Evolutionary conservation across 2,797 vertebrate genomes (phyloP).

Genomic region (Alosa sapidissima): DNA sequence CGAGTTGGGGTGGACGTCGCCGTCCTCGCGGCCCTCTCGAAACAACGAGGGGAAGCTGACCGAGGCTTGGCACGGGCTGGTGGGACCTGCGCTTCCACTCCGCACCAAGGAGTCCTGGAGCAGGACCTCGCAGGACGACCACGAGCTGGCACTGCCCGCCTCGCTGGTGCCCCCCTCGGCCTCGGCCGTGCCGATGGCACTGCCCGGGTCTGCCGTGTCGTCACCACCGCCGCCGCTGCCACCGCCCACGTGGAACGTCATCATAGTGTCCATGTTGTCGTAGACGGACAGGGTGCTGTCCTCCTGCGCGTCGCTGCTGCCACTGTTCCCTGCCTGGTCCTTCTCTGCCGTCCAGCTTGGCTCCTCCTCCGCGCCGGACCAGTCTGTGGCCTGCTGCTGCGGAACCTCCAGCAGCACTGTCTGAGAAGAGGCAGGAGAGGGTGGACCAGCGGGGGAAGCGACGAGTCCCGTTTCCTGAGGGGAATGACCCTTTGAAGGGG

Average conservation of each 20-base stretch:
- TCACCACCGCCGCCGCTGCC: neutral
- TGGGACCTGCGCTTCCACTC: conserved; percentile 34
- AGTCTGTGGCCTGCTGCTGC: conserved; percentile 44
- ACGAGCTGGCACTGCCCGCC: conserved; percentile 64
- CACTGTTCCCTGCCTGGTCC: conserved; percentile 51
- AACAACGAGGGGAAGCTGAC: conserved; percentile 37
- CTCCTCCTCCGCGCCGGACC: conserved; percentile 55
- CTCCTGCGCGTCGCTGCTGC: conserved; percentile 66
- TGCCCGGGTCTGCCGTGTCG: neutral
- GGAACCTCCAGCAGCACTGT: conserved; percentile 46
- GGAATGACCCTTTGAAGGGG: conserved; percentile 56
- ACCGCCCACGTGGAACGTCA: conserved; percentile 3
- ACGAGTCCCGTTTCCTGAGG: conserved; percentile 29
- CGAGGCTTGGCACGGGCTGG: conserved; percentile 39
- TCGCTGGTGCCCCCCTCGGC: conserved; percentile 26
- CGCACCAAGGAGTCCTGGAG: conserved; percentile 56
- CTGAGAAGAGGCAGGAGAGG: conserved; percentile 37
- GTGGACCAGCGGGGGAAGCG: conserved; percentile 29
- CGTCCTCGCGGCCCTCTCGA: conserved; percentile 43
- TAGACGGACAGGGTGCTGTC: conserved; percentile 72
- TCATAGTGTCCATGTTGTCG: conserved; percentile 66
- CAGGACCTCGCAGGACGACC: conserved; percentile 73
- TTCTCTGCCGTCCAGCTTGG: conserved; percentile 42
- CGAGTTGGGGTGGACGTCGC: conserved; percentile 57
- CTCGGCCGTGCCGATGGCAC: neutral